Evolutionary conservation across 2,797 vertebrate genomes (phyloP).

Genomic region (Dallia pectoralis): DNA sequence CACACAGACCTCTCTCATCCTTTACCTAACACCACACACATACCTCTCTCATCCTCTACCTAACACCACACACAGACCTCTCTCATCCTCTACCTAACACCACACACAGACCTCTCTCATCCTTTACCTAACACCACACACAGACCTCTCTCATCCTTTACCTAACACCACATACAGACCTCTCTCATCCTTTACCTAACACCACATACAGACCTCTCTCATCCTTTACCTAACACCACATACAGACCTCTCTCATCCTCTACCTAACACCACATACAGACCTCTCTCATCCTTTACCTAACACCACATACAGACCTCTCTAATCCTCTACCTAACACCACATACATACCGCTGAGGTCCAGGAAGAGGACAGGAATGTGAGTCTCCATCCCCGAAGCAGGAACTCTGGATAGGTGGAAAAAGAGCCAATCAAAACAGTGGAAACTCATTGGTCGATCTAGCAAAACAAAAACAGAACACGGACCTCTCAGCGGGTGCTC

Average conservation of each 20-base stretch:
- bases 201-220: no score
- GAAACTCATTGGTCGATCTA: background rate
- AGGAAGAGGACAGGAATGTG: slow-evolving; percentile 96
- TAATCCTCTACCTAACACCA: no score
- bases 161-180: slow-evolving; percentile 61
- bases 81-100: no score
- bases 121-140: no score
- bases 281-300: no score
- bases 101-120: no score
- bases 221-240: no score
- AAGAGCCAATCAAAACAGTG: background rate
- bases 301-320: background rate
- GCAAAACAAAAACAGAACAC: slow-evolving; percentile 41
- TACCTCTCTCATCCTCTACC: no score
- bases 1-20: background rate
- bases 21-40: no score
- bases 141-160: background rate
- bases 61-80: no score
- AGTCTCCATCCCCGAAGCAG: slow-evolving; percentile 92
- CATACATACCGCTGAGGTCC: slow-evolving; percentile 84
- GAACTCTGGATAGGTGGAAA: slow-evolving; percentile 75
- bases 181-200: no score
- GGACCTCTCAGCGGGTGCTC: slow-evolving; percentile 91
- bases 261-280: slow-evolving; percentile 44
- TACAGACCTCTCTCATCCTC: no score